phyloP scores from a whole-genome alignment of 2,113 vertebrate species.

The Dolichallabes microphthalmus region DNA sequence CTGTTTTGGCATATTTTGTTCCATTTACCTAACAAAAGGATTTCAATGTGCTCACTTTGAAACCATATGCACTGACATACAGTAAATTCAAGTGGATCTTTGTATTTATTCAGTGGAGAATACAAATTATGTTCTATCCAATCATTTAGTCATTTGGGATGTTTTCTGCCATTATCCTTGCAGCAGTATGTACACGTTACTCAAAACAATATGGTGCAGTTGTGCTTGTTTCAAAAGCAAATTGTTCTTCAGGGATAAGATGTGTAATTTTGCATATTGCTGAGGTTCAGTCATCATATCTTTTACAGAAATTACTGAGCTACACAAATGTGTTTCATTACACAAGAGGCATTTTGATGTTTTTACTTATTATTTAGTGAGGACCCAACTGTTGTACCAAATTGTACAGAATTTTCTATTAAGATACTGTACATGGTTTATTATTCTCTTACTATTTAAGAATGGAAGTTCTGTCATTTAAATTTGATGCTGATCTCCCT shows the following conservation, averaged over 20 bases:
- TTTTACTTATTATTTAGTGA: background rate
- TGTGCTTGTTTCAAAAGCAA: slow-evolving; percentile 12
- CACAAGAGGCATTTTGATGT: background rate
- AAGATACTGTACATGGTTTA: background rate
- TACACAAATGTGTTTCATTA: slow-evolving; percentile 16
- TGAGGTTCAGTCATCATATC: background rate
- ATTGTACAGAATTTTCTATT: background rate
- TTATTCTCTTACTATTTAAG: background rate
- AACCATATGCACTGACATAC: background rate
- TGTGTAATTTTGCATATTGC: slow-evolving; percentile 19
- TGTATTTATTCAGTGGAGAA: slow-evolving; percentile 8
- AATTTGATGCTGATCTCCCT: background rate
- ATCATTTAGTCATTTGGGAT: slow-evolving; percentile 5
- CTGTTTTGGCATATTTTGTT: background rate
- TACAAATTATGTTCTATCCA: background rate
- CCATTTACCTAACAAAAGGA: background rate
- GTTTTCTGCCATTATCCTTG: background rate
- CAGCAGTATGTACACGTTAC: background rate
- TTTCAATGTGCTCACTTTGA: background rate
- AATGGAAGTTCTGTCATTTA: background rate
- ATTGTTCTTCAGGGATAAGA: slow-evolving; percentile 13
- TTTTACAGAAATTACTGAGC: background rate
- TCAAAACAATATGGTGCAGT: slow-evolving; percentile 22
- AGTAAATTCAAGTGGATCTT: slow-evolving; percentile 4
- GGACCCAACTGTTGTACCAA: background rate